Percentiles rank a stretch among this genome's conserved stretches.
These are phyloP conservation scores for Lepus townsendii DNA, from an alignment of 2,797 vertebrate genomes.

Conservation along the genomic window DNA sequence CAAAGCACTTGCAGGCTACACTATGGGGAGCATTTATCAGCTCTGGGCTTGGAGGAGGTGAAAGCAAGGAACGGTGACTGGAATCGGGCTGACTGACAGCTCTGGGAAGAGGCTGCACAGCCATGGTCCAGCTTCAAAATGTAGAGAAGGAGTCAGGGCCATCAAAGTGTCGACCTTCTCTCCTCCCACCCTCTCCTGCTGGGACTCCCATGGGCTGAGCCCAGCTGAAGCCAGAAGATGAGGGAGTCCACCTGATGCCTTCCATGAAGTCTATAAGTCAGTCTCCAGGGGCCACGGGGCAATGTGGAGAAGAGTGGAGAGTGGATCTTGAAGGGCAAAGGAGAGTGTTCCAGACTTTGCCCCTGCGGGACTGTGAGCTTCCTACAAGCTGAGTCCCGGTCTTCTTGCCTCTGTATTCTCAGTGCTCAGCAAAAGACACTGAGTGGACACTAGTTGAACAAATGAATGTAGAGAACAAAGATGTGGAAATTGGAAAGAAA, in stretches of 20 bases:
- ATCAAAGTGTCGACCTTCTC: neutral
- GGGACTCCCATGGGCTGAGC: neutral
- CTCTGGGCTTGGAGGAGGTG: too few species aligned
- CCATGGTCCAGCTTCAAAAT: too few species aligned
- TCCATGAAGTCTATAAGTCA: neutral
- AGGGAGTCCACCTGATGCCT: neutral
- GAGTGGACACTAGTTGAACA: neutral
- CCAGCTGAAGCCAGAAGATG: neutral
- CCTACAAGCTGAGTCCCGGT: neutral
- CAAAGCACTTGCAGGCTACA: neutral
- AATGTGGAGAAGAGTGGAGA: neutral
- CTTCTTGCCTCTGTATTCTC: neutral
- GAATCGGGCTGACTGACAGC: neutral
- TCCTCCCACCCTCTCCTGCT: neutral
- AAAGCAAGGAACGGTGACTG: neutral
- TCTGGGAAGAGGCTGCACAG: neutral
- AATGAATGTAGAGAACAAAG: neutral
- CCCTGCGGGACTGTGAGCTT: neutral
- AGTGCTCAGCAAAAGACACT: neutral
- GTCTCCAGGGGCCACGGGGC: neutral
- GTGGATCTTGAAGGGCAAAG: rapidly evolving
- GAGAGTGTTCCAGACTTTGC: neutral
- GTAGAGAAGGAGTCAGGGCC: neutral
- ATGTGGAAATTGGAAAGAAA: constrained; percentile 21
- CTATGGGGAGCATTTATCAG: rapidly evolving